Evolutionary conservation across 2,797 vertebrate genomes (phyloP), one percentile per base, ranked within the genome.

Genomic region (Rhyacichthys aspro): DNA sequence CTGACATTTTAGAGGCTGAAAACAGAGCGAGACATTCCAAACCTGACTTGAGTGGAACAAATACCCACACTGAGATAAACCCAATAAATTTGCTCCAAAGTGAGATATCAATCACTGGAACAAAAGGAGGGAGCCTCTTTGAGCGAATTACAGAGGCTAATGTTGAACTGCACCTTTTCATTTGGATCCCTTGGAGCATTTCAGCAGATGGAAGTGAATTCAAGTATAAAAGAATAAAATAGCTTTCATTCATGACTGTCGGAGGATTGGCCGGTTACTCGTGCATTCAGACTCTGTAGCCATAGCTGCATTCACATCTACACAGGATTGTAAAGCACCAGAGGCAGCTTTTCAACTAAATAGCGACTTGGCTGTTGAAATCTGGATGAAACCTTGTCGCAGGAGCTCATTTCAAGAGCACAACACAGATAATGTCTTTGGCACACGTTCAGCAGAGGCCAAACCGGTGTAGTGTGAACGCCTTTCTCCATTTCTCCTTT

Each of bases 391-490:
- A 49, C 38, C 58, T 50, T 9, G 15, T 55, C 66, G 58, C 50
- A 56, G 56, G n/a, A 78, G 14, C 57, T 64, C 58, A 44, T 11
- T 66, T 73, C 59, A 38, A 59, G 41, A 11, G 55, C 43, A 65
- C 59, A 42, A 52, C 48, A n/a, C 44, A 78, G 75, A 78, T 79
- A 71, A 79, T 67, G 63, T 61, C 37, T 75, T 37, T 83, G 71
- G 78, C 64, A 45, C 9, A 2, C 59, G 50, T 64, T 71, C 72
- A 59, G 43, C 52, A 42, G 32, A 71, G 42, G 46, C 68, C 73
- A 63, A 74, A 70, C 37, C 50, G 73, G 49, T 73, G n/a, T 55
- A 42, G 50, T 47, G 10, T 36, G 7, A 59, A 33, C 64, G 10
- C 37, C 33, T 66, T 58, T 64, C 39, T 59, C 37, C 47, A 32